These are phyloP conservation scores for Micronycteris hirsuta DNA, from an alignment of 2,113 vertebrate species.

Conservation along the genomic window DNA sequence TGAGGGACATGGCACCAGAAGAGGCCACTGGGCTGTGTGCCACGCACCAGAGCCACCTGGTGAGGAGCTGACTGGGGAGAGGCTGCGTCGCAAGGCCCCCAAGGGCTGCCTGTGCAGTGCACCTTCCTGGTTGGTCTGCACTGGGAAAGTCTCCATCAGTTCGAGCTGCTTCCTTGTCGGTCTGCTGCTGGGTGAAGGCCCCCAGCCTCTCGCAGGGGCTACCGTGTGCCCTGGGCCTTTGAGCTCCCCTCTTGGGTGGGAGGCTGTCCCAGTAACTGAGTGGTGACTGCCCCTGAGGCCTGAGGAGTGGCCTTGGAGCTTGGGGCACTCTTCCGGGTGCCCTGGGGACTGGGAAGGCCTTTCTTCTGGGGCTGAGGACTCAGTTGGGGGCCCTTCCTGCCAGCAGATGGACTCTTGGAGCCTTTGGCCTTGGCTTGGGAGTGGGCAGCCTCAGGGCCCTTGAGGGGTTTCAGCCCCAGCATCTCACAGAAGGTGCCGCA, in stretches of 20 bases:
- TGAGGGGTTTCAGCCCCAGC: conserved; percentile 86
- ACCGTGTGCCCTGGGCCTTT: conserved; percentile 77
- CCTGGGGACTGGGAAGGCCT: conserved; percentile 87
- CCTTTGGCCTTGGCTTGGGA: conserved; percentile 86
- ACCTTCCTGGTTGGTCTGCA: neutral
- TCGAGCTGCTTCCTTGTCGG: conserved; percentile 64
- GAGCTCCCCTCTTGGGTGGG: conserved; percentile 19
- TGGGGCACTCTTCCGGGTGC: conserved; percentile 79
- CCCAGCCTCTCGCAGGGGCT: conserved; percentile 62
- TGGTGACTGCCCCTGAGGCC: conserved; percentile 75
- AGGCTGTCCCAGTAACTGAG: conserved; percentile 43
- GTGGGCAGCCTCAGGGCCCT: conserved; percentile 82
- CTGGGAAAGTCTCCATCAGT: neutral
- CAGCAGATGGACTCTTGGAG: conserved; percentile 89
- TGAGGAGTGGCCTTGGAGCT: conserved; percentile 87
- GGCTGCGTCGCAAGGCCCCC: neutral
- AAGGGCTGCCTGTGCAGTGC: neutral
- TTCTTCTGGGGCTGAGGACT: conserved; percentile 93
- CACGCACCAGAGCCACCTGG: neutral
- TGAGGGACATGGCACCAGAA: neutral
- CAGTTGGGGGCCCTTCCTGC: conserved; percentile 86
- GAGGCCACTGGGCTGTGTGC: neutral
- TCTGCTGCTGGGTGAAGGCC: conserved; percentile 51
- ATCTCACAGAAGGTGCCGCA: conserved; percentile 93
- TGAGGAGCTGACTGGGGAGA: neutral